phyloP scores from a whole-genome alignment of 2,888 invertebrate genomes.

The Cyclophora albipunctata region DNA sequence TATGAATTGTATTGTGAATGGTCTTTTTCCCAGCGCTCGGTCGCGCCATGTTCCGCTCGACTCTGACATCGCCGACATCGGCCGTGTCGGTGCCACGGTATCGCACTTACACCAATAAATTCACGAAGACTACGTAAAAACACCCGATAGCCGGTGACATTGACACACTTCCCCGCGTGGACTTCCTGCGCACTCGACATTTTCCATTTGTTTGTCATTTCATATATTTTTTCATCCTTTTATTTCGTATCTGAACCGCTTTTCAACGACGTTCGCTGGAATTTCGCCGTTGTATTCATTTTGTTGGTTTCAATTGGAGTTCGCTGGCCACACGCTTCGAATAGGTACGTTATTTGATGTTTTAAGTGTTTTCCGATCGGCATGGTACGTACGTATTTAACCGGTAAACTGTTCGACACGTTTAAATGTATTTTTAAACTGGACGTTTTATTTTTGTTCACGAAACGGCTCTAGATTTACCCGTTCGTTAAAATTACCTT shows the following conservation, averaged over 20 bases:
- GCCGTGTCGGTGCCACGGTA: too few relatives aligned
- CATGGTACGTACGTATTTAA: too few relatives aligned
- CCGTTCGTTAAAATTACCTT: too few relatives aligned
- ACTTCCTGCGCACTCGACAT: slow-evolving; percentile 45
- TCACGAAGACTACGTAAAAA: slow-evolving; percentile 33
- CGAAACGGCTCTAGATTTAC: too few relatives aligned
- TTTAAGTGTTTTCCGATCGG: slow-evolving; percentile 8
- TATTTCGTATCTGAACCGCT: slow-evolving; percentile 37
- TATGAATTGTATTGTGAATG: not conserved
- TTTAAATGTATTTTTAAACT: too few relatives aligned
- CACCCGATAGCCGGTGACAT: slow-evolving; percentile 53
- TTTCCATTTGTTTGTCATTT: slow-evolving; percentile 32
- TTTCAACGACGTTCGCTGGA: slow-evolving; percentile 37
- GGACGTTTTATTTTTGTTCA: too few relatives aligned
- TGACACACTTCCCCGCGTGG: slow-evolving; percentile 58
- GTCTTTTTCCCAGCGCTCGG: not conserved
- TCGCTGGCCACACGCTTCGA: slow-evolving; percentile 28
- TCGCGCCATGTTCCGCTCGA: not conserved
- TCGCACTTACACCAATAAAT: slow-evolving; percentile 19
- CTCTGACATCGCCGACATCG: too few relatives aligned
- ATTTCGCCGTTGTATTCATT: slow-evolving; percentile 34
- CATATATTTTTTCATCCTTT: slow-evolving; percentile 30
- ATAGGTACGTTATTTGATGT: slow-evolving; percentile 20
- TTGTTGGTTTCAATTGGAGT: slow-evolving; percentile 30
- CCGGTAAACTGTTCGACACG: too few relatives aligned